Conservation (phyloP, 2,797 vertebrate species). For the Helicolenus hilgendorfi region DNA sequence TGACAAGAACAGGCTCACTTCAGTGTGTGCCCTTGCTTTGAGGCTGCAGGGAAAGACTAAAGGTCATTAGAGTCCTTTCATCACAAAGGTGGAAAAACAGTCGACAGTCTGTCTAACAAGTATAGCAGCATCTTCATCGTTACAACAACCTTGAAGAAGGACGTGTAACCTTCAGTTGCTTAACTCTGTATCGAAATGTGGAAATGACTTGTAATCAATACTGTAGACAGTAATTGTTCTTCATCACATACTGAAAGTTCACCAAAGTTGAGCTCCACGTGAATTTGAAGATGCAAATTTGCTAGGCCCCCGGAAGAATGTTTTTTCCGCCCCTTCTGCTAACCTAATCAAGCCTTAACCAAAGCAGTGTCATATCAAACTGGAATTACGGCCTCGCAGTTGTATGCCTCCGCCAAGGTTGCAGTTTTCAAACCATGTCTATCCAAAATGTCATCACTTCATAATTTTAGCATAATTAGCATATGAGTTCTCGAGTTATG, state of each 20-base stretch:
- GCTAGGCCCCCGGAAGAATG: too few species aligned
- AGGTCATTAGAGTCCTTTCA: constrained; percentile 54
- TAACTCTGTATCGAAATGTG: constrained; percentile 25
- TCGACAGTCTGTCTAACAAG: constrained; percentile 49
- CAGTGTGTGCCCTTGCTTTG: constrained; percentile 29
- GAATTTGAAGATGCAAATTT: too few species aligned
- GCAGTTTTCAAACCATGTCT: too few species aligned
- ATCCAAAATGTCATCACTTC: too few species aligned
- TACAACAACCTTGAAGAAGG: constrained; percentile 37
- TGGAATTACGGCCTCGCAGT: too few species aligned
- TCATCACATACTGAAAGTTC: not conserved
- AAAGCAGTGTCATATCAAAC: not conserved
- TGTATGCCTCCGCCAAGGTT: too few species aligned
- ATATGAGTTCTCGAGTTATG: too few species aligned
- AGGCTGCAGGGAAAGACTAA: constrained; percentile 43
- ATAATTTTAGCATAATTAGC: too few species aligned
- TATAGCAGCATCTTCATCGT: constrained; percentile 23
- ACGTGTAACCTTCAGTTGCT: constrained; percentile 31
- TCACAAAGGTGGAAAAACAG: constrained; percentile 40
- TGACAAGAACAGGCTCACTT: constrained; percentile 39
- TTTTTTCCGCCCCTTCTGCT: too few species aligned
- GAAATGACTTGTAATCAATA: constrained; percentile 41
- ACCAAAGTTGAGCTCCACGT: too few species aligned
- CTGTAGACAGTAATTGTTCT: not conserved
- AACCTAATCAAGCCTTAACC: not conserved